Base-by-base conservation (phyloP, 2,888 invertebrate species). In the Synergus umbraculus region DNA sequence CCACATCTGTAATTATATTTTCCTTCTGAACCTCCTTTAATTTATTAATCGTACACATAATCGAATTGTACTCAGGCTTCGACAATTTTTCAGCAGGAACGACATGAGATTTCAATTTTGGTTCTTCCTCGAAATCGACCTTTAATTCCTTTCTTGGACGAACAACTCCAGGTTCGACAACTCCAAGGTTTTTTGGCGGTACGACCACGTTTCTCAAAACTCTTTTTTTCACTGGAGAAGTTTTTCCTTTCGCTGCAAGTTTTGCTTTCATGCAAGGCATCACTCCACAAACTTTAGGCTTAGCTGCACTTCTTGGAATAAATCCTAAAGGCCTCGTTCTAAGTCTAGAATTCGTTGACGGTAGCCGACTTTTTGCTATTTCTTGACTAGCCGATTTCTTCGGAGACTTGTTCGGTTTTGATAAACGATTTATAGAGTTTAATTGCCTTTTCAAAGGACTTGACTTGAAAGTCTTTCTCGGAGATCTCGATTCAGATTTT, bases 51-150 rank as follows among this genome's bases (percentile, higher is more conserved):
- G 89, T 90, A 63, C 83, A 84, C 63, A 87, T 81, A 43, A 90
- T 90, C 1, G 91, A 91, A 85, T 91, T 92, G 46, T 89, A 91
- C 79, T 90, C 88, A 3, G 91, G 91, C 13, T 85, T 84, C 4
- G 80, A 76, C 7, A 91, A 84, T 79, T 83, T 85, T 49, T 88
- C 60, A 10, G 22, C 60, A 60, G 18, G 10, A 10, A 60, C 4
- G 18, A 22, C 22, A 10, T 22, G 18, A 22, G 18, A 8, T 7
- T 9, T 12, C 1, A 43, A 5, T 46, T 12, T 44, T 2, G 18
- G 4, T 15, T 49, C 69, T 22, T 69, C n/a, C 10, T 73, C n/a
- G 13, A 46, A 54, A 54, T 49, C 8, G 1, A 49, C n/a, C 12
- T 54, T 37, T 1, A 54, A 54, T n/a, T 73, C 73, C n/a, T 49